These are phyloP conservation scores for Anthrax anthrax DNA, from an alignment of 2,888 invertebrate genomes.

Conservation along the genomic window DNA sequence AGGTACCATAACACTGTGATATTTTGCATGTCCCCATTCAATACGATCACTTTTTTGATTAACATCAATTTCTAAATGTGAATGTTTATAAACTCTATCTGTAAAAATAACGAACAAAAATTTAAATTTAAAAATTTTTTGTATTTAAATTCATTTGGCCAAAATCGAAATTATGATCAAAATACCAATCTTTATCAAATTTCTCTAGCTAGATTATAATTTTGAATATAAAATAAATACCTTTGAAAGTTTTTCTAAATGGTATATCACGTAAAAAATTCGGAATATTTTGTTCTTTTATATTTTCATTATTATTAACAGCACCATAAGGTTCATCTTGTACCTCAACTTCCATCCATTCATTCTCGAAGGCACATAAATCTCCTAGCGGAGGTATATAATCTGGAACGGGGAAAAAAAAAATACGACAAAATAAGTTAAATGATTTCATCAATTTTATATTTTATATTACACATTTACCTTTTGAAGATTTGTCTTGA, in stretches of 20 bases:
- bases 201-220: too few species aligned
- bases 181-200: background rate
- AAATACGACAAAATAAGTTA: background rate
- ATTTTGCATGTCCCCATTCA: constrained; percentile 90
- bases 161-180: background rate
- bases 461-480: constrained; percentile 13
- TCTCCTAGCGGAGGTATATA: constrained; percentile 56
- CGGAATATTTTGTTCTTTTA: constrained; percentile 19
- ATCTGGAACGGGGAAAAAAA: constrained; percentile 28
- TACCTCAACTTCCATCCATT: constrained; percentile 83
- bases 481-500: constrained; percentile 34
- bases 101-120: background rate
- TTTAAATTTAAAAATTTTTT: background rate
- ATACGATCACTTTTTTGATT: constrained; percentile 74
- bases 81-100: constrained; percentile 53
- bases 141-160: background rate
- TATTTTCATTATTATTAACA: constrained; percentile 22
- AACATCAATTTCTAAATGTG: constrained; percentile 74
- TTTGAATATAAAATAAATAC: too few species aligned
- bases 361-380: constrained; percentile 71
- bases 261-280: constrained; percentile 27
- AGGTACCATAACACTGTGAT: constrained; percentile 77
- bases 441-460: background rate
- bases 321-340: constrained; percentile 21
- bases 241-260: constrained; percentile 29